A percentile compares a stretch with the other conserved stretches of the same genome.
Evolutionary conservation across 2,797 vertebrate species (phyloP).

Genomic region (Molossus alvarezi): DNA sequence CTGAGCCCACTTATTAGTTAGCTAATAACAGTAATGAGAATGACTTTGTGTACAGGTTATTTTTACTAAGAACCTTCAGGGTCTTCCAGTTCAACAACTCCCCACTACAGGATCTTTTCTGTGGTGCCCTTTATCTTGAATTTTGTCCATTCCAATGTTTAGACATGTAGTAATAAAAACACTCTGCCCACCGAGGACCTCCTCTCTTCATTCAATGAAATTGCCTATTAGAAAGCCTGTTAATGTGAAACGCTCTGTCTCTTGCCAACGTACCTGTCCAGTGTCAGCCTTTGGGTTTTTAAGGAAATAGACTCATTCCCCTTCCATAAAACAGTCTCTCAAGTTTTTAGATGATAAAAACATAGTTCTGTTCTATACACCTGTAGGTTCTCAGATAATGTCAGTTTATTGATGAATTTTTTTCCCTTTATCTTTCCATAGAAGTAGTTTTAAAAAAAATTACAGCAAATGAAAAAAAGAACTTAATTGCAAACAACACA

Average conservation of each 20-base stretch:
- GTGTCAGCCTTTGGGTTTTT: not conserved
- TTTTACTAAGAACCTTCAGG: not conserved
- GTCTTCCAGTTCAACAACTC: not conserved
- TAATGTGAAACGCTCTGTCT: not conserved
- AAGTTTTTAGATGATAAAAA: not conserved
- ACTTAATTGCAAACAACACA: not conserved
- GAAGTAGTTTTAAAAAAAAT: constrained; percentile 54
- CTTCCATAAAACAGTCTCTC: not conserved
- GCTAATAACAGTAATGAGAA: not conserved
- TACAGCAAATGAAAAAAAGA: constrained; percentile 35
- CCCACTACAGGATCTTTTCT: not conserved
- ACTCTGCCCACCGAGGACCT: not conserved
- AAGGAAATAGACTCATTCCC: not conserved
- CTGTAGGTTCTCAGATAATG: not conserved
- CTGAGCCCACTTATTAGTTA: constrained; percentile 1
- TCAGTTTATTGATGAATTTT: constrained; percentile 3
- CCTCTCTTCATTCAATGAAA: not conserved
- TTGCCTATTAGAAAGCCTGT: not conserved
- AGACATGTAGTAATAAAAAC: not conserved
- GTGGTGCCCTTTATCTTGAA: not conserved
- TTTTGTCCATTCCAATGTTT: not conserved
- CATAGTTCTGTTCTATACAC: not conserved
- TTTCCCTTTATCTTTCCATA: constrained; percentile 17
- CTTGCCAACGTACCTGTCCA: not conserved
- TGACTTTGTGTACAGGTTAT: not conserved